Percentiles rank a stretch among this genome's conserved stretches.
phyloP scores from a whole-genome alignment of 2,888 invertebrate genomes.

The Plemyria rubiginata region DNA sequence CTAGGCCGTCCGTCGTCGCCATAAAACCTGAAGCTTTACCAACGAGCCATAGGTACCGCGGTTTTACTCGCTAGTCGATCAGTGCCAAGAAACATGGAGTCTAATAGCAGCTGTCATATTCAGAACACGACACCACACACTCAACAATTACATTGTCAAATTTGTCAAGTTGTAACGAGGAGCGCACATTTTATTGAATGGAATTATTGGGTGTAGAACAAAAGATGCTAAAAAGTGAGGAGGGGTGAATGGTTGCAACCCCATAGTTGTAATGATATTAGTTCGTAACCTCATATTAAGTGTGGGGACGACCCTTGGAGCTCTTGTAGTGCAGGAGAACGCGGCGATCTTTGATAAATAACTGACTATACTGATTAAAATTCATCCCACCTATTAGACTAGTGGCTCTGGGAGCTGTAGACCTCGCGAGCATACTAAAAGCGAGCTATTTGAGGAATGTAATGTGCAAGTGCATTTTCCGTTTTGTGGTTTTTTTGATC shows the following conservation, averaged over 20 bases:
- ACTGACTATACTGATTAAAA: neutral
- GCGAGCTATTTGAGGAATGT: too few relatives aligned
- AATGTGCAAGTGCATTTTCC: too few relatives aligned
- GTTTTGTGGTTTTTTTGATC: too few relatives aligned
- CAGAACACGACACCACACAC: conserved; percentile 42
- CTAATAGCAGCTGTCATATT: conserved; percentile 46
- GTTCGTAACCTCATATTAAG: conserved; percentile 75
- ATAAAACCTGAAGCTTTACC: too few relatives aligned
- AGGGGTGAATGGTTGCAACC: conserved; percentile 56
- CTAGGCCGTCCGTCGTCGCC: too few relatives aligned
- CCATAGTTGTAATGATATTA: conserved; percentile 69
- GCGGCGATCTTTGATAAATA: neutral
- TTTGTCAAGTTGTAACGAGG: conserved; percentile 39
- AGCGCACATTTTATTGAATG: conserved; percentile 53
- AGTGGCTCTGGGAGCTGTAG: too few relatives aligned
- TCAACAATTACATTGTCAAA: conserved; percentile 43
- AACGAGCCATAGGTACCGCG: too few relatives aligned
- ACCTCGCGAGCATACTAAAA: too few relatives aligned
- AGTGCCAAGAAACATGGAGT: conserved; percentile 20
- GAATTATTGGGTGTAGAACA: conserved; percentile 64
- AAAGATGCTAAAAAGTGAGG: conserved; percentile 60
- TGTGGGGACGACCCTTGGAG: conserved; percentile 41
- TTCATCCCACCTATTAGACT: too few relatives aligned
- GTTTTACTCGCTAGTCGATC: too few relatives aligned
- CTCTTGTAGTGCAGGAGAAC: conserved; percentile 33